Evolutionary conservation across 2,797 vertebrate genomes (phyloP), one percentile per base, ranked within the genome.

Genomic region (Erethizon dorsatum): DNA sequence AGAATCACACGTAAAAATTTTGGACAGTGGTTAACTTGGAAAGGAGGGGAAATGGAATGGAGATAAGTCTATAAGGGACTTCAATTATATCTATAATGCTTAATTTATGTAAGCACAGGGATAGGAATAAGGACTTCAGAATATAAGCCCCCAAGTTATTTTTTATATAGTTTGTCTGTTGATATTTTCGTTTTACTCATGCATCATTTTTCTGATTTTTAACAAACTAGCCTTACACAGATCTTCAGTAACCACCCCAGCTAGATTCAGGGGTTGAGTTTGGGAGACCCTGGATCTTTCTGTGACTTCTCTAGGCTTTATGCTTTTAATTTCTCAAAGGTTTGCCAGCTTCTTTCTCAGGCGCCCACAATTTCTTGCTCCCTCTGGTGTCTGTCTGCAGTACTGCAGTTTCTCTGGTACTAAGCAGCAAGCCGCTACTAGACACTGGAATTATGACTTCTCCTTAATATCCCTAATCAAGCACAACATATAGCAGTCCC

Each of bases 351-450:
- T 93, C 50, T 80, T 82, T 80, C 52, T 77, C 83, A 28, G 31
- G 41, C 1, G 41, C 37, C 52, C 31, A 28, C 56, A 37, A 87
- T 96, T 75, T 97, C 50, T 92, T 95, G 4, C 84, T 80, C 96
- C 45, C 94, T 87, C 97, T 96, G 37, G 90, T 96, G 96, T 97
- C 83, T 41, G 0, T 78, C 47, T 85, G 1, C 57, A 71, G 83
- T 73, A 86, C 28, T 92, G 65, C 91, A 97, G 17, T 18, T 59
- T 69, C 15, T 65, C 78, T 78, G 41, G 80, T 33, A 61, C 14
- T 54, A 54, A 22, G 0, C 80, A 13, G 14, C 3, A 88, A 77
- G 84, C 15, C 63, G 22, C 18, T 33, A 5, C 85, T 4, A 28
- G 28, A 24, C 9, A 94, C 69, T 91, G 33, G 57, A 90, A 78